phyloP scores from a whole-genome alignment of 2,888 invertebrate genomes.

The Dysmachus trigonus region DNA sequence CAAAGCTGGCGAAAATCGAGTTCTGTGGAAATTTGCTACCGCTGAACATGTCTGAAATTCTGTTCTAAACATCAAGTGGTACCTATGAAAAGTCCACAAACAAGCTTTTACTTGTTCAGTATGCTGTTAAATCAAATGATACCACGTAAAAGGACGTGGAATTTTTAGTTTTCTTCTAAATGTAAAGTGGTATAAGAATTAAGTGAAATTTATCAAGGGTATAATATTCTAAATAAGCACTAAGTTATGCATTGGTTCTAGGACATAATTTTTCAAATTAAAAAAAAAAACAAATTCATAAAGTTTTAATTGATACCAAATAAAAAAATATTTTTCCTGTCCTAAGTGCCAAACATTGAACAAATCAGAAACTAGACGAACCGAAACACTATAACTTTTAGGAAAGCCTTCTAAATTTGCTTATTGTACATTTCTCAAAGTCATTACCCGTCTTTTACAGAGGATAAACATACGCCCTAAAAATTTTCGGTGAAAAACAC shows the following conservation, averaged over 20 bases:
- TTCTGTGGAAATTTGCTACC: background rate
- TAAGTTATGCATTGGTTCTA: no score
- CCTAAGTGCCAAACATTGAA: background rate
- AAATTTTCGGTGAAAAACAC: background rate
- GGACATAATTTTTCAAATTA: no score
- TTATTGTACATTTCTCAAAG: background rate
- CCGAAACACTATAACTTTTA: background rate
- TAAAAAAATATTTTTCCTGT: background rate
- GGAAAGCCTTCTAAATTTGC: background rate
- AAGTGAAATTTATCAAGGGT: no score
- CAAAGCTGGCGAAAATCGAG: background rate
- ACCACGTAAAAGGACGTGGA: background rate
- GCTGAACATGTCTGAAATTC: background rate
- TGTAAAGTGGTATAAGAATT: no score
- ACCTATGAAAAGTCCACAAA: background rate
- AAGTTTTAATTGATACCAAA: background rate
- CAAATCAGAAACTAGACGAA: background rate
- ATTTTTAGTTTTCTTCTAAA: background rate
- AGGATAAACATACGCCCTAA: background rate
- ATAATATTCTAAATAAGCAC: background rate
- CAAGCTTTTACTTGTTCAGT: background rate
- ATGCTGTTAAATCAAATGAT: no score
- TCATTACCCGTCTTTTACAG: background rate
- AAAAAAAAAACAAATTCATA: background rate
- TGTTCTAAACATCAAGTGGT: background rate